Percentiles rank a stretch among this genome's conserved stretches.
phyloP scores from a whole-genome alignment of 2,113 vertebrate genomes.

The Pteruthius melanotis region DNA sequence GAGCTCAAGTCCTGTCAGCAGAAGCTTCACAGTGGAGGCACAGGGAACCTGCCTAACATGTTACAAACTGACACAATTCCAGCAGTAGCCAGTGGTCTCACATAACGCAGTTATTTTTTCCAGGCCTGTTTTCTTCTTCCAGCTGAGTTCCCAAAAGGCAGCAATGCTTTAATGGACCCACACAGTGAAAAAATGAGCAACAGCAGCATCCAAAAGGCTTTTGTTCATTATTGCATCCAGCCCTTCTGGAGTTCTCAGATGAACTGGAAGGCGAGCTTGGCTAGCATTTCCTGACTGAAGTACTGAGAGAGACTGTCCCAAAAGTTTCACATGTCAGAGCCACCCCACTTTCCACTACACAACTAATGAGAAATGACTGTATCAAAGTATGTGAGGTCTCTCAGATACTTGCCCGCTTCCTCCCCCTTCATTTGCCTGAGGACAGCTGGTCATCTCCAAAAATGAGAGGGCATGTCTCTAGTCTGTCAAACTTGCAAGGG shows the following conservation, averaged over 20 bases:
- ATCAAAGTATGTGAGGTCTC: neutral
- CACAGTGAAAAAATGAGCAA: conserved; percentile 40
- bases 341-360: fast-evolving
- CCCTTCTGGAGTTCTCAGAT: neutral
- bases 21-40: neutral
- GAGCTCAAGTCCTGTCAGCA: conserved; percentile 26
- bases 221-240: conserved; percentile 33
- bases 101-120: conserved; percentile 47
- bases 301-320: neutral
- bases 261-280: neutral
- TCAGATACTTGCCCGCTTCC: neutral
- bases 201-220: conserved; percentile 40
- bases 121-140: conserved; percentile 54
- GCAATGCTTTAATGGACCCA: conserved; percentile 23
- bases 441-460: neutral
- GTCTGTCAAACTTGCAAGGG: neutral
- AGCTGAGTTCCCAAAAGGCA: conserved; percentile 58
- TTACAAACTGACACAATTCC: conserved; percentile 12
- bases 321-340: neutral
- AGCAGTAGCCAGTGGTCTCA: conserved; percentile 34
- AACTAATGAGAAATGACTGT: neutral
- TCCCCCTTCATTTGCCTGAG: neutral
- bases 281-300: neutral
- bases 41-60: conserved; percentile 21
- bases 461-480: fast-evolving